Percentiles rank a stretch among this genome's conserved stretches.
Evolutionary conservation across 2,888 invertebrate genomes (phyloP).

Genomic region (Villa cingulata): DNA sequence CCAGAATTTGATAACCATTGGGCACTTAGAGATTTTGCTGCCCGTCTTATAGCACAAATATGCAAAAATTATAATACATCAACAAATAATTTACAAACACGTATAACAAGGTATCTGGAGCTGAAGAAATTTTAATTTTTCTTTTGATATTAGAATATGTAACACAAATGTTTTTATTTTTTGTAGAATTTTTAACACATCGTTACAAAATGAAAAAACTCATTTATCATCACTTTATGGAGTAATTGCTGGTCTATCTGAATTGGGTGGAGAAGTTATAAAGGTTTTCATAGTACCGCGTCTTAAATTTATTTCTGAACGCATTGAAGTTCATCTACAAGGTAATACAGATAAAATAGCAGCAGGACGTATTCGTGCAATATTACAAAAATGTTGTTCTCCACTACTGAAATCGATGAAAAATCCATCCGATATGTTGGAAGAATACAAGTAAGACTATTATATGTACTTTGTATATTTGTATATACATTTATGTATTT

Average conservation of each 20-base stretch:
- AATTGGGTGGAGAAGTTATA: constrained; percentile 79
- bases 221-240: constrained; percentile 90
- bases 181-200: constrained; percentile 53
- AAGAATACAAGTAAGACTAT: constrained; percentile 72
- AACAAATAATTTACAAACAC: constrained; percentile 88
- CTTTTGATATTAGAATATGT: too few species aligned
- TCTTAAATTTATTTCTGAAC: constrained; percentile 57
- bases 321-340: constrained; percentile 44
- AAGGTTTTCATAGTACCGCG: constrained; percentile 68
- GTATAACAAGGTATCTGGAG: constrained; percentile 59
- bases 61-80: constrained; percentile 94
- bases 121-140: too few species aligned
- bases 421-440: constrained; percentile 64
- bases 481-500: too few species aligned
- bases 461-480: too few species aligned
- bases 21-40: constrained; percentile 94
- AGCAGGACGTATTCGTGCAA: constrained; percentile 78
- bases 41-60: constrained; percentile 82
- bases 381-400: constrained; percentile 74
- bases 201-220: constrained; percentile 69
- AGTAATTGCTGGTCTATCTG: constrained; percentile 78
- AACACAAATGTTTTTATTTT: background rate
- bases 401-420: constrained; percentile 69
- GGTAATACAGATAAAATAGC: constrained; percentile 74
- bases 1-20: constrained; percentile 98